Evolutionary conservation across 2,888 invertebrate species (phyloP).

Genomic region (Atrina japonica): DNA sequence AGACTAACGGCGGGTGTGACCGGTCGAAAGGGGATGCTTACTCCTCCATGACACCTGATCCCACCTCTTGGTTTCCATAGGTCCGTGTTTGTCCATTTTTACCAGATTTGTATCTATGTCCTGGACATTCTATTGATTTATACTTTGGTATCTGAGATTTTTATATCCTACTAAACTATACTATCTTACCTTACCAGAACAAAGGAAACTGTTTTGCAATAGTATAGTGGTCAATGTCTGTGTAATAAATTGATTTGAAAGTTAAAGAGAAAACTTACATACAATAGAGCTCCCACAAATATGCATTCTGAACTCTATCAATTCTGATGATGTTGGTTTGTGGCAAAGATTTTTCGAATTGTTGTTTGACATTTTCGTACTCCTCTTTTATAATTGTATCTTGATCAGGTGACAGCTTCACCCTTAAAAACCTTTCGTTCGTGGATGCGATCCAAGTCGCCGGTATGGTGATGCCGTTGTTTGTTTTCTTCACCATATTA

Average conservation of each 20-base stretch:
- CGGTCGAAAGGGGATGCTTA: no score
- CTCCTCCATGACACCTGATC: no score
- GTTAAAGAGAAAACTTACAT: slow-evolving; percentile 16
- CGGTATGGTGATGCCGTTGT: slow-evolving; percentile 11
- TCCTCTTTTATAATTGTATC: slow-evolving; percentile 17
- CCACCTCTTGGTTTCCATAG: no score
- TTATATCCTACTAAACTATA: no score
- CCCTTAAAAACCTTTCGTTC: background rate
- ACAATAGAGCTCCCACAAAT: slow-evolving; percentile 31
- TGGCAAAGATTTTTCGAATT: slow-evolving; percentile 20
- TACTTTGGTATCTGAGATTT: no score
- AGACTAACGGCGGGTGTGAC: no score
- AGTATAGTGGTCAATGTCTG: background rate
- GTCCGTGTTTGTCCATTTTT: no score
- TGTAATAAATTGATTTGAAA: background rate
- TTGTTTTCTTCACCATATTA: slow-evolving; percentile 10
- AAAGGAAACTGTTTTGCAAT: no score
- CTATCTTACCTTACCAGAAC: no score
- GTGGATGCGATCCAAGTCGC: background rate
- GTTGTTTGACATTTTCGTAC: slow-evolving; percentile 19
- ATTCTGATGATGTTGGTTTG: slow-evolving; percentile 18
- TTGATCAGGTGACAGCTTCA: slow-evolving; percentile 7
- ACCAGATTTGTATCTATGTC: no score
- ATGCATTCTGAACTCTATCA: slow-evolving; percentile 24
- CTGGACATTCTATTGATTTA: no score